These are phyloP conservation scores for Aplodontia rufa DNA, from an alignment of 2,113 vertebrate genomes.

Conservation along the genomic window DNA sequence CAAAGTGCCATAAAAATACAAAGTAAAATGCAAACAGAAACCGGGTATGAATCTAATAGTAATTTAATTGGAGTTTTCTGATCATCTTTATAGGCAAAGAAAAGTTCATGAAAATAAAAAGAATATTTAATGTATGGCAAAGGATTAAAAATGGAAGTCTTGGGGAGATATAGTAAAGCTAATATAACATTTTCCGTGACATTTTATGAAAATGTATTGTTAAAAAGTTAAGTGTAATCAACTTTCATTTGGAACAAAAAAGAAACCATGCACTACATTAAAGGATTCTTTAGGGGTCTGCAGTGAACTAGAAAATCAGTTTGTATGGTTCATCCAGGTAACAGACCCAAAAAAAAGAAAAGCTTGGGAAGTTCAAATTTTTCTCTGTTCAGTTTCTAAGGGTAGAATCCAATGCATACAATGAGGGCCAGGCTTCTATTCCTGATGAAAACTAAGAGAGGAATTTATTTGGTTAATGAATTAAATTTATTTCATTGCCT, in stretches of 20 bases:
- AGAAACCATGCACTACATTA: not conserved
- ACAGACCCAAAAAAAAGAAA: too few species aligned
- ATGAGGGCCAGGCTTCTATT: not conserved
- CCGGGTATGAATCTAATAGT: not conserved
- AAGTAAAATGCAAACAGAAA: not conserved
- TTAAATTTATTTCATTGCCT: slow-evolving; percentile 3
- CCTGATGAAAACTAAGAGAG: not conserved
- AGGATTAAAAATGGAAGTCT: not conserved
- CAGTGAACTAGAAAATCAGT: not conserved
- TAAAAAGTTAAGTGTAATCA: not conserved
- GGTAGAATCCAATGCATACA: not conserved
- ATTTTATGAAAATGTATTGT: not conserved
- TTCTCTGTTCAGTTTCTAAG: not conserved
- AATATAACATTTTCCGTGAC: not conserved
- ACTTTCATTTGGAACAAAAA: not conserved
- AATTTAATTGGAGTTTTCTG: not conserved
- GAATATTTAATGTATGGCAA: not conserved
- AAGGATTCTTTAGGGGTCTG: not conserved
- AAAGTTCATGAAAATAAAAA: not conserved
- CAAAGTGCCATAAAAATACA: not conserved
- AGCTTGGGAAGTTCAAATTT: not conserved
- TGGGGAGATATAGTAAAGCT: not conserved
- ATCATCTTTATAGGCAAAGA: not conserved
- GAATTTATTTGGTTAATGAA: not conserved
- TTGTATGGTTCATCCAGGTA: not conserved